phyloP scores from a whole-genome alignment of 2,888 invertebrate species.

The Didymodactylos carnosus region DNA sequence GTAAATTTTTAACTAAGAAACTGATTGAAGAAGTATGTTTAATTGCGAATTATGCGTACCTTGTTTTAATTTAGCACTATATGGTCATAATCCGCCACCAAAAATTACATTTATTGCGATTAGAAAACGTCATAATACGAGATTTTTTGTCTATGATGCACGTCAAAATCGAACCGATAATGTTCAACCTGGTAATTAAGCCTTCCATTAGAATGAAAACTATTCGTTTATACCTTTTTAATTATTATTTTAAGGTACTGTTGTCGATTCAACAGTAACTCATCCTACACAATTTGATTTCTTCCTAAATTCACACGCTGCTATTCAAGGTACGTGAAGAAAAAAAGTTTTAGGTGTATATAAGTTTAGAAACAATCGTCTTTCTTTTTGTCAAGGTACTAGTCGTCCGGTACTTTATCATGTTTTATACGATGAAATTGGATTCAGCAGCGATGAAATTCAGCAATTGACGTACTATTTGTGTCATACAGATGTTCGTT shows the following conservation, averaged over 20 bases:
- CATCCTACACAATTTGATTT: not conserved
- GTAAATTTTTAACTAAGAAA: too few relatives aligned
- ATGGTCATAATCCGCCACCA: not conserved
- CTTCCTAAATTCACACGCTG: not conserved
- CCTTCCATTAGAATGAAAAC: not conserved
- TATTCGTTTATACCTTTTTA: too few relatives aligned
- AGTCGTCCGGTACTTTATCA: not conserved
- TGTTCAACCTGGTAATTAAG: not conserved
- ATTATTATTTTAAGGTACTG: not conserved
- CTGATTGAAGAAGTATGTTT: too few relatives aligned
- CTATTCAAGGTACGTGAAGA: not conserved
- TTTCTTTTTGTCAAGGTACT: not conserved
- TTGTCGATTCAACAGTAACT: not conserved
- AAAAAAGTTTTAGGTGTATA: too few relatives aligned
- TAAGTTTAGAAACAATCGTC: not conserved
- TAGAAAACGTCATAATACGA: not conserved
- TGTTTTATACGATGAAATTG: not conserved
- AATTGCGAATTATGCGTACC: too few relatives aligned
- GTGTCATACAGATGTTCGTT: not conserved
- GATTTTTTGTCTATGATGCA: not conserved
- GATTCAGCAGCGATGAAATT: not conserved
- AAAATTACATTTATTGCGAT: not conserved
- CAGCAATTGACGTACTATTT: not conserved
- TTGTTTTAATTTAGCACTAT: not conserved
- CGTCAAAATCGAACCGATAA: not conserved